A percentile compares a stretch with the other conserved stretches of the same genome.
These are phyloP conservation scores for Sminthopsis crassicaudata DNA, from an alignment of 2,113 vertebrate genomes.

Conservation along the genomic window DNA sequence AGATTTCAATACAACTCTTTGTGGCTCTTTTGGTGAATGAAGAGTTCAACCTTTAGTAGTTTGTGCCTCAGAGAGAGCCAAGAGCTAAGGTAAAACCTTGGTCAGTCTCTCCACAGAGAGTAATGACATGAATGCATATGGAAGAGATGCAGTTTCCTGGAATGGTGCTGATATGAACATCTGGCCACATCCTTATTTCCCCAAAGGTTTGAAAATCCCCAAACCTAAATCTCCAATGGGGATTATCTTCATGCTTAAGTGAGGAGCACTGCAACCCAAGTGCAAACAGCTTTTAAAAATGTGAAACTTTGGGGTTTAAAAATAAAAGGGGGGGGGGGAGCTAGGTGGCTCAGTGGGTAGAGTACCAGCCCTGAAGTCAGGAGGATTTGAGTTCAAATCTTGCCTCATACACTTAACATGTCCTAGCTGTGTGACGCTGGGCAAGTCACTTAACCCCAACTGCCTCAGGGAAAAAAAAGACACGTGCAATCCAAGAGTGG, in stretches of 20 bases:
- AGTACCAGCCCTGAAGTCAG: too few species aligned
- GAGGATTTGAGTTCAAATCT: too few species aligned
- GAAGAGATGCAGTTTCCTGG: too few species aligned
- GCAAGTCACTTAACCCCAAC: too few species aligned
- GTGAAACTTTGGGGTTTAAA: too few species aligned
- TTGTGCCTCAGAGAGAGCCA: not conserved
- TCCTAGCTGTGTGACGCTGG: too few species aligned
- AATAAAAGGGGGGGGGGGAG: too few species aligned
- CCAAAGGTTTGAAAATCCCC: too few species aligned
- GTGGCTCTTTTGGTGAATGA: not conserved
- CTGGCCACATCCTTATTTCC: not conserved
- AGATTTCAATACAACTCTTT: not conserved
- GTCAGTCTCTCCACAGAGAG: not conserved
- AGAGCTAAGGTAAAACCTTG: not conserved
- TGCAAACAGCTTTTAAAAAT: not conserved
- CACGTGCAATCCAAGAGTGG: constrained; percentile 24
- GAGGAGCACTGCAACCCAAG: not conserved
- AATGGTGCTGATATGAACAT: not conserved
- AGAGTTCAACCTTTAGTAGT: not conserved
- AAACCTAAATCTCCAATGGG: not conserved
- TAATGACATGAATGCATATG: not conserved
- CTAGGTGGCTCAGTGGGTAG: too few species aligned
- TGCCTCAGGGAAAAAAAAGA: constrained; percentile 10
- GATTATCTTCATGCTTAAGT: not conserved
- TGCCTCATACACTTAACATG: too few species aligned